phyloP scores from a whole-genome alignment of 2,113 vertebrate species.

The Psilopogon haemacephalus region DNA sequence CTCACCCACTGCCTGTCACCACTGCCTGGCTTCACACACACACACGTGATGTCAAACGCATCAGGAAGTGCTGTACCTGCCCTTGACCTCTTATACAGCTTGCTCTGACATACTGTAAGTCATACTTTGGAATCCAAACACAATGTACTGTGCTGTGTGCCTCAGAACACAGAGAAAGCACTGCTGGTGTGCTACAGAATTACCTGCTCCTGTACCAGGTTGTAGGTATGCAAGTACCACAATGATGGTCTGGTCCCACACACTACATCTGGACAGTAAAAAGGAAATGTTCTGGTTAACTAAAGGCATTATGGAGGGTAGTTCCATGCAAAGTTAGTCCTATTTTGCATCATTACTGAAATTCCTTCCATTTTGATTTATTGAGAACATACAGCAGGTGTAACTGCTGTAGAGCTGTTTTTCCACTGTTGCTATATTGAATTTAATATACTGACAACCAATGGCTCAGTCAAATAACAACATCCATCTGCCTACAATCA shows the following conservation, averaged over 20 bases:
- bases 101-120: not conserved
- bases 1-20: not conserved
- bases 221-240: not conserved
- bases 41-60: accelerated
- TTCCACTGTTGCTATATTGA: not conserved
- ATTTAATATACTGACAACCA: not conserved
- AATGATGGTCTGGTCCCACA: not conserved
- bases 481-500: not conserved
- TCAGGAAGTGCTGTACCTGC: not conserved
- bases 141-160: accelerated
- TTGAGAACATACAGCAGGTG: not conserved
- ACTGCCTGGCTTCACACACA: not conserved
- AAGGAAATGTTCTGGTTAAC: not conserved
- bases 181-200: too few relatives aligned
- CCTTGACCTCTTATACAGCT: not conserved
- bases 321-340: not conserved
- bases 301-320: not conserved
- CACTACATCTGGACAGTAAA: not conserved
- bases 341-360: not conserved
- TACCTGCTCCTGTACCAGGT: not conserved
- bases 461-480: not conserved
- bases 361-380: not conserved
- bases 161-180: not conserved
- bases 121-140: not conserved
- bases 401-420: not conserved